These are phyloP conservation scores for Toxotes lorentzi DNA, from an alignment of 2,797 vertebrate species.

Conservation along the genomic window DNA sequence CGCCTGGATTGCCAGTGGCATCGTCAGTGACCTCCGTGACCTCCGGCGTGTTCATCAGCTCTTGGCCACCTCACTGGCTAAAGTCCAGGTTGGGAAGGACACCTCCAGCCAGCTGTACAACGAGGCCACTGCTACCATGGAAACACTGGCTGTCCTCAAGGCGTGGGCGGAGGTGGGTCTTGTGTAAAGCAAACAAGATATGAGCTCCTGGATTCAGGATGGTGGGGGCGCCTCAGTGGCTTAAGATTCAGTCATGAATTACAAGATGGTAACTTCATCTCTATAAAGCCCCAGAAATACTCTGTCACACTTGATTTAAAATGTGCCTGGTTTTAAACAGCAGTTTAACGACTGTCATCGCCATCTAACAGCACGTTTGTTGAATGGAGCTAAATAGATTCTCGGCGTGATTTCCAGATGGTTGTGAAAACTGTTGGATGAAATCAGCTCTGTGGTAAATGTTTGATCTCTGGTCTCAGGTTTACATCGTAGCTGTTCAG, in stretches of 20 bases:
- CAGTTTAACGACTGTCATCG: too few species aligned
- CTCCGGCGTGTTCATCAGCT: slow-evolving; percentile 93
- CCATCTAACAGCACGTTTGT: background rate
- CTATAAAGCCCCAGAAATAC: too few species aligned
- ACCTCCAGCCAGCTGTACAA: slow-evolving; percentile 87
- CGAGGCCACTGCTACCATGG: slow-evolving; percentile 94
- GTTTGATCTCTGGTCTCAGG: slow-evolving; percentile 76
- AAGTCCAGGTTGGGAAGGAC: slow-evolving; percentile 88
- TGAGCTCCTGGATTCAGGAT: too few species aligned
- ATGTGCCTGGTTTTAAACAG: too few species aligned
- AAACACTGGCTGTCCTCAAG: slow-evolving; percentile 93
- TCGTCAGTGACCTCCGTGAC: slow-evolving; percentile 92
- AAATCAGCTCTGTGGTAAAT: background rate
- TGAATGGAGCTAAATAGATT: too few species aligned
- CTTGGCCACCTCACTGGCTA: slow-evolving; percentile 90
- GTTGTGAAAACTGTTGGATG: background rate
- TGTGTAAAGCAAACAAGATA: too few species aligned
- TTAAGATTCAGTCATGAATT: too few species aligned
- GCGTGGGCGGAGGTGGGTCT: slow-evolving; percentile 93
- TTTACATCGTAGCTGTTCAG: slow-evolving; percentile 92
- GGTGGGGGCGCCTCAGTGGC: too few species aligned
- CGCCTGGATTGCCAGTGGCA: slow-evolving; percentile 94
- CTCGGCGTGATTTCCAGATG: too few species aligned
- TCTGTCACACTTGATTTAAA: too few species aligned
- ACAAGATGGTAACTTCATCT: too few species aligned